Base-by-base conservation (phyloP, 2,888 invertebrate genomes). In the Plagodis pulveraria region DNA sequence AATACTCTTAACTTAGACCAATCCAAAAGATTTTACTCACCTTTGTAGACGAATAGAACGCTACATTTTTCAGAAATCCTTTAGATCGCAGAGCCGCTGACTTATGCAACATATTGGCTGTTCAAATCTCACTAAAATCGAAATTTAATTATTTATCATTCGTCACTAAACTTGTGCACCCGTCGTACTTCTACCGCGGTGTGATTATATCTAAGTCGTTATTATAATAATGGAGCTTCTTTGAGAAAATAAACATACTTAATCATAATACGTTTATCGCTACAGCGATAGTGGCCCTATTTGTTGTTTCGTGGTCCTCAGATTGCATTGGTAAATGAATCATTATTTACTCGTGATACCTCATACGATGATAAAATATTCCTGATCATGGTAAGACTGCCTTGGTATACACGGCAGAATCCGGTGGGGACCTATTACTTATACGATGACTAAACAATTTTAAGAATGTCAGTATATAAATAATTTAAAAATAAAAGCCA, bases 1-100 rank as follows among this genome's bases (percentile, higher is more conserved):
- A 4, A 22, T 38, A 38, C 7, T 38, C 7, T 38, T 2, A 4
- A 8, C 6, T 8, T 38, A 38, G 38, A 38, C 38, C 6, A 6
- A 32, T 33, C 9, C 33, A 45, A 45, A 44, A 45, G 6, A 5
- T 6, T 33, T 33, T 9, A 58, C 83, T 75, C 74, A 89, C 89
- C 85, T 83, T 86, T 6, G 81, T 66, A 11, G 87, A 80, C 2
- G 91, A 91, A 76, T 83, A 89, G 64, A 74, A 83, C 36, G 83
- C 79, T 36, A 86, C 71, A 68, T 82, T 82, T 68, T 81, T 85
- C 54, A 84, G 63, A 38, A 81, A 74, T 58, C 80, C 80, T 78
- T 75, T 86, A 65, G 78, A 64, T 6, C 85, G 85, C 66, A 88
- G 77, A 76, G 77, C 76, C 66, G 83, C 80, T 5, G 86, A 76